Percentiles rank a stretch among this genome's conserved stretches.
Evolutionary conservation across 1,140 invertebrate genomes (phyloP).

Genomic region (Popillia japonica): DNA sequence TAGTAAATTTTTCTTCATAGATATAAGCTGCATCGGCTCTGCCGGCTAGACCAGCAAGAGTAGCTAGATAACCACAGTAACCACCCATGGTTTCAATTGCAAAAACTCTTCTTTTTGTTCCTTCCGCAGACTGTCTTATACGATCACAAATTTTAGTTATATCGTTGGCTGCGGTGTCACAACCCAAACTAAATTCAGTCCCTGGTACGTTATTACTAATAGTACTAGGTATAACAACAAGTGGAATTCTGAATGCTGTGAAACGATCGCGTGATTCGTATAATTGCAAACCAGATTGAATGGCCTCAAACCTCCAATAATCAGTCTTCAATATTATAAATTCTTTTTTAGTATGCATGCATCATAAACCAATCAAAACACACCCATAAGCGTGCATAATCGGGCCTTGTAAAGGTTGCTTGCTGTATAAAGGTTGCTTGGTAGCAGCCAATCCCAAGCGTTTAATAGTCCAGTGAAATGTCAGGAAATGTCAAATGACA

Average conservation of each 20-base stretch:
- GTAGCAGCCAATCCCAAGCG: too few species aligned
- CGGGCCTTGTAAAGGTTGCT: too few species aligned
- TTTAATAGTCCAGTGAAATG: too few species aligned
- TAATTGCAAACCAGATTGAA: constrained; percentile 86
- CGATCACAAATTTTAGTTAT: constrained; percentile 99
- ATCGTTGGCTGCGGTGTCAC: constrained; percentile 98
- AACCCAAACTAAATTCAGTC: constrained; percentile 97
- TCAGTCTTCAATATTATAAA: constrained; percentile 91
- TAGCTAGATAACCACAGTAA: constrained; percentile 97
- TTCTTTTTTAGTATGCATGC: too few species aligned
- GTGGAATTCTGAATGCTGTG: constrained; percentile 92
- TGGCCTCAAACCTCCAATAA: constrained; percentile 99
- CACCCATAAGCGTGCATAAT: too few species aligned
- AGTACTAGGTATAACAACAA: constrained; percentile 96
- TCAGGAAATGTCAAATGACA: too few species aligned
- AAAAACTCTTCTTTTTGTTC: constrained; percentile 93
- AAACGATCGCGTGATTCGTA: constrained; percentile 78
- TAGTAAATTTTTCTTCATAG: constrained; percentile 95
- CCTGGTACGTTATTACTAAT: constrained; percentile 96
- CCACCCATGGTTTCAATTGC: constrained; percentile 99
- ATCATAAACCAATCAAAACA: too few species aligned
- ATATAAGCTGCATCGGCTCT: constrained; percentile 99
- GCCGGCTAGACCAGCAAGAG: constrained; percentile 79
- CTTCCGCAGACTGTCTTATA: constrained; percentile 93
- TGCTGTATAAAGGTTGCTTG: too few species aligned